Base-by-base conservation (phyloP, 2,888 invertebrate genomes). In the Lordiphosa fenestrarum region DNA sequence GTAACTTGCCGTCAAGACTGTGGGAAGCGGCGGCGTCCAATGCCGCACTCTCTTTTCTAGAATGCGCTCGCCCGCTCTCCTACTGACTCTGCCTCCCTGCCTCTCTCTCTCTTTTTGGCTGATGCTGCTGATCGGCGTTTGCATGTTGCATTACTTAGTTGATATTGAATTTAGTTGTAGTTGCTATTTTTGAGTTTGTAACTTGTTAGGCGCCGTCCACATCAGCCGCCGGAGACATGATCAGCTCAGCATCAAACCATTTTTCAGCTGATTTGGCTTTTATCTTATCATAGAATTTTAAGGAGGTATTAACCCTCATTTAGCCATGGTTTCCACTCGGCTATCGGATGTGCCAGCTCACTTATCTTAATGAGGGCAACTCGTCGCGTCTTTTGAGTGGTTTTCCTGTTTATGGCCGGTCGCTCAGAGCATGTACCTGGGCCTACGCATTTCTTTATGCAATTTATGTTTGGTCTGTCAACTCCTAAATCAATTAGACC, bases 1-100 rank as follows among this genome's bases (percentile, higher is more conserved):
- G 66, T 69, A 52, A 74, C 75, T 74, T 73, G 68, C 77, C 81
- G 82, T 66, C 68, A 78, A 84, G 82, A 75, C 81, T 77, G 66
- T 37, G 36, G 33, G 23, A 50, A 15, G 2, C 15, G 1, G 48
- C 50, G 51, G 37, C 46, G 41, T 6, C 44, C 37, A 23, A 46
- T 33, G n/a, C 36, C 40, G 40, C 19, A 12, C 33, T 38, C 59
- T 56, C 67, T 49, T 55, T 69, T 30, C 71, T 58, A 59, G 71
- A 61, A 66, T 38, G 33, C 7, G 48, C 37, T n/a, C 33, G 42
- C 35, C 13, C 62, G 53, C 63, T 61, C 60, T 35, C 58, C 21
- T 33, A 19, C 19, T 12, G 35, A 33, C 39, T 4, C 13, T 6
- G 21, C 51, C 19, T 53, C 41, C 1, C 21, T 2, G 33, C 10